Evolutionary conservation across 2,888 invertebrate genomes (phyloP).

Genomic region (Corbicula japonica): DNA sequence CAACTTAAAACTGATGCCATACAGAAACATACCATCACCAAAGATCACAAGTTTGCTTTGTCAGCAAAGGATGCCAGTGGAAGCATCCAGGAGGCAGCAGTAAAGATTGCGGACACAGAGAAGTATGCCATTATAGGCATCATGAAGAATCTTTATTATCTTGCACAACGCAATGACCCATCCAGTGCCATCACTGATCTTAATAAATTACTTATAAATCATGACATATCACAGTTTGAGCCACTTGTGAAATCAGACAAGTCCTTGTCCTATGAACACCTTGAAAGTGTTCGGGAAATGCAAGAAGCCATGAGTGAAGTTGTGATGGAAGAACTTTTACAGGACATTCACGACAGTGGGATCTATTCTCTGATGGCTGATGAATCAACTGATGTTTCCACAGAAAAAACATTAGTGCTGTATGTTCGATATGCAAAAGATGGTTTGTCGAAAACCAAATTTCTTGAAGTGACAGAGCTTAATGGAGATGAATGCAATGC

Average conservation of each 20-base stretch:
- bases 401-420: conserved; percentile 23
- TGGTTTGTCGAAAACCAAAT: conserved; percentile 1
- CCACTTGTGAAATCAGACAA: background rate
- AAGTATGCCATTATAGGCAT: background rate
- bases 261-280: background rate
- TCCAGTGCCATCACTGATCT: conserved; percentile 2
- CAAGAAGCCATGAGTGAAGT: conserved; percentile 14
- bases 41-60: conserved; percentile 26
- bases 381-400: conserved; percentile 25
- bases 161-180: conserved; percentile 20
- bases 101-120: conserved; percentile 5
- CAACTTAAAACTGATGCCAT: conserved; percentile 20
- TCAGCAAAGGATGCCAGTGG: conserved; percentile 2
- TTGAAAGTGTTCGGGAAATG: conserved; percentile 11
- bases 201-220: conserved; percentile 14
- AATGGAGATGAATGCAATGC: conserved; percentile 10
- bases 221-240: conserved; percentile 3
- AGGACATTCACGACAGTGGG: conserved; percentile 5
- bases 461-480: conserved; percentile 25
- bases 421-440: conserved; percentile 18
- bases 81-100: background rate
- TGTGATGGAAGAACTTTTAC: conserved; percentile 3
- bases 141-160: conserved; percentile 22
- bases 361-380: conserved; percentile 16
- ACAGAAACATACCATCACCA: conserved; percentile 10